These are phyloP conservation scores for Chrysopa pallens DNA, from an alignment of 1,140 invertebrate genomes.

Conservation along the genomic window DNA sequence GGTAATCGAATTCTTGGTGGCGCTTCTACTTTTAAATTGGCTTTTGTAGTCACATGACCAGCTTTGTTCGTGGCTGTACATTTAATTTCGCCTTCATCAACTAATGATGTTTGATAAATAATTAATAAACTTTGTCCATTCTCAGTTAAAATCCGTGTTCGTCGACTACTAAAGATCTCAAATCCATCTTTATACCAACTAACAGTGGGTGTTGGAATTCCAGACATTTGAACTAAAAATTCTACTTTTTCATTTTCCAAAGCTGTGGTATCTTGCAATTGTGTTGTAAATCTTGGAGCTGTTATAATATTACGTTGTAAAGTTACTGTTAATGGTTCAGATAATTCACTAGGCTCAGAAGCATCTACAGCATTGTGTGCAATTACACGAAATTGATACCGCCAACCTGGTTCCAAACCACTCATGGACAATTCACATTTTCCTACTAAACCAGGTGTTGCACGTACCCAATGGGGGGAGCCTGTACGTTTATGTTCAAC, in stretches of 20 bases:
- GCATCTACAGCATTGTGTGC: slow-evolving; percentile 71
- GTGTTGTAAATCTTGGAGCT: slow-evolving; percentile 46
- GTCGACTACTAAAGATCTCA: slow-evolving; percentile 64
- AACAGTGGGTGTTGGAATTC: slow-evolving; percentile 67
- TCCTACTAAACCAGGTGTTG: slow-evolving; percentile 45
- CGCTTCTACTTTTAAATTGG: slow-evolving; percentile 56
- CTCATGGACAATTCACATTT: slow-evolving; percentile 53
- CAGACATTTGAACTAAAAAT: slow-evolving; percentile 63
- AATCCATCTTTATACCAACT: slow-evolving; percentile 87
- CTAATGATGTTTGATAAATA: slow-evolving; percentile 59
- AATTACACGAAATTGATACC: slow-evolving; percentile 75
- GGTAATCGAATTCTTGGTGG: slow-evolving; percentile 60
- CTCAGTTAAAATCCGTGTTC: slow-evolving; percentile 58
- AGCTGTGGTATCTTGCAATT: slow-evolving; percentile 41
- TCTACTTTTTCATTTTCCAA: slow-evolving; percentile 69
- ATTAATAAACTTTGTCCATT: slow-evolving; percentile 58
- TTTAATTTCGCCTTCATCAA: slow-evolving; percentile 75
- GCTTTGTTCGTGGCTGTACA: slow-evolving; percentile 69
- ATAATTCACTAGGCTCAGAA: slow-evolving; percentile 59
- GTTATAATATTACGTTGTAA: slow-evolving; percentile 43
- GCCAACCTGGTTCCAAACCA: slow-evolving; percentile 66
- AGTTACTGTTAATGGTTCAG: slow-evolving; percentile 58
- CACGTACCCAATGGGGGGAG: slow-evolving; percentile 56
- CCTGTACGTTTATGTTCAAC: slow-evolving; percentile 64
- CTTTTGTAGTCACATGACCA: slow-evolving; percentile 57